Evolutionary conservation across 1,140 invertebrate species (phyloP).

Genomic region (Patella vulgata): DNA sequence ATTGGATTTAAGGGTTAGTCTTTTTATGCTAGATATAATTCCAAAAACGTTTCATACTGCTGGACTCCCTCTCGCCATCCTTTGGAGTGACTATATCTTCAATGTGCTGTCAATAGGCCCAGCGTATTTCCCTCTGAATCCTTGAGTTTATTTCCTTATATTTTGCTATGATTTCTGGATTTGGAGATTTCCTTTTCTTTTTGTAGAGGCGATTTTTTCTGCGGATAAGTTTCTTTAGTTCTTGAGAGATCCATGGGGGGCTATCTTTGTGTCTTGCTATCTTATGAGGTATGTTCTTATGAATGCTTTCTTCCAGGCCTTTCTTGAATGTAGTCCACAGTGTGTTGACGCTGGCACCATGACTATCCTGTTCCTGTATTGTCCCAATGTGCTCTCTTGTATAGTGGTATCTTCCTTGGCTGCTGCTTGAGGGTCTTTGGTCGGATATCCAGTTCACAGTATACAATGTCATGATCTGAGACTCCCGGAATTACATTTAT

Average conservation of each 20-base stretch:
- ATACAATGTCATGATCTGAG: background rate
- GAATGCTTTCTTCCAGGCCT: no score
- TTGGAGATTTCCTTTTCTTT: no score
- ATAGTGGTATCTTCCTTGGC: background rate
- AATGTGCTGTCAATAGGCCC: background rate
- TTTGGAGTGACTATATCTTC: background rate
- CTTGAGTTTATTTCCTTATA: background rate
- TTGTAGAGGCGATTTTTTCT: no score
- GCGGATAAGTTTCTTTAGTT: no score
- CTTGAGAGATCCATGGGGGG: no score
- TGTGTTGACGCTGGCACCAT: no score
- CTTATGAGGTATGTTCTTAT: no score
- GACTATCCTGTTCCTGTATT: no score
- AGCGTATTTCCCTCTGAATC: background rate
- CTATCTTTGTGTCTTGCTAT: no score
- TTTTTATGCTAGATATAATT: background rate
- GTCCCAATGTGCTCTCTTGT: no score
- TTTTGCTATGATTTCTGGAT: background rate
- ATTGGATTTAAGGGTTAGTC: background rate
- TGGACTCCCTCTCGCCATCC: background rate
- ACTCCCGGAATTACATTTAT: background rate
- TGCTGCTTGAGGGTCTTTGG: background rate
- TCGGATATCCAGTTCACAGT: background rate
- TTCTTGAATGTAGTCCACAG: no score
- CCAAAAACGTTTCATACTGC: constrained; percentile 1